Base-by-base conservation (phyloP, 2,888 invertebrate species). In the Hybos culiciformis region DNA sequence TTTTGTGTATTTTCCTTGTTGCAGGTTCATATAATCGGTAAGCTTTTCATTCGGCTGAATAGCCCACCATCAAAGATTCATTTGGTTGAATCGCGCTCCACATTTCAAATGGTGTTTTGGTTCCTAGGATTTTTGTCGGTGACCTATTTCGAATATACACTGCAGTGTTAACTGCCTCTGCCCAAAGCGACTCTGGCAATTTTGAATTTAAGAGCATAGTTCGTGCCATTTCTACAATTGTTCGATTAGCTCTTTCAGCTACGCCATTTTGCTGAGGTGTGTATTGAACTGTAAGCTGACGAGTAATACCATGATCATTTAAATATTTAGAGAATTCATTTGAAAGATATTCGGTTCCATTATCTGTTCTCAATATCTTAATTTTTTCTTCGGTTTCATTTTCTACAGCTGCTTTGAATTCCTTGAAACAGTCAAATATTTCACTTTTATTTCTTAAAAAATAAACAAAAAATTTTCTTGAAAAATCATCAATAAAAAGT, bases 101-200 rank as follows among this genome's bases (percentile, higher is more conserved):
- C 12, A 55, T n/a, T 47, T 66, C 60, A 43, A 53, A 53, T 4
- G 64, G 60, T 2, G 53, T 55, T 3, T 24, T 38, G 2, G 38
- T 37, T 26, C 29, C 29, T 12, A 49, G 4, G 7, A 24, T 15
- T 8, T 40, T 45, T 3, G 42, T 42, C 5, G 41, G 37, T 14
- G 39, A 33, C 23, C 50, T 41, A 33, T 58, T 58, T 34, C 50
- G 45, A 12, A 54, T 34, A 39, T 50, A 50, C 15, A 44, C 46
- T 14, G 54, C 55, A 12, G 53, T 52, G 9, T 54, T 51, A 0
- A 61, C 54, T 2, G 62, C 62, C 50, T 65, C 63, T n/a, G 60
- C 59, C 62, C 61, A 63, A 4, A 61, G 46, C 15, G 46, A 46
- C 20, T 48, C 47, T 50, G 14, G 49, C 2, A 57, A 31, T 4